Conservation (phyloP, 2,797 vertebrate genomes). For the Enteromius unitaeniatus region DNA sequence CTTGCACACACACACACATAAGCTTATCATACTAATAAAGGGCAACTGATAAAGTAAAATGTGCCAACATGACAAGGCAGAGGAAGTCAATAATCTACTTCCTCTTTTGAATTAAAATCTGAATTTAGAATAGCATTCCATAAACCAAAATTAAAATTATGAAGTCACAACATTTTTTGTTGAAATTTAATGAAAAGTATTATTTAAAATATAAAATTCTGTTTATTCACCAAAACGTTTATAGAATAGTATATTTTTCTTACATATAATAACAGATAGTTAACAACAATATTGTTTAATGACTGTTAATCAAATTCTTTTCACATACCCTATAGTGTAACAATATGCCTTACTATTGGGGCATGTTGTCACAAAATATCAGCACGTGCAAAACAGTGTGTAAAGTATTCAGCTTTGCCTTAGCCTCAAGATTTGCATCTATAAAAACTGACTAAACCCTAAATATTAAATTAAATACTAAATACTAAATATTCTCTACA, state of each 20-base stretch:
- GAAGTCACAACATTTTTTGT: background rate
- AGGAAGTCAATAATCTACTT: slow-evolving; percentile 21
- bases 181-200: background rate
- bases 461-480: too few relatives aligned
- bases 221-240: background rate
- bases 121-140: background rate
- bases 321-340: background rate
- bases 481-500: slow-evolving; percentile 1
- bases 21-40: slow-evolving; percentile 31
- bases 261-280: background rate
- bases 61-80: slow-evolving; percentile 17
- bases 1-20: slow-evolving; percentile 9
- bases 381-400: background rate
- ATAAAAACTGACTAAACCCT: background rate
- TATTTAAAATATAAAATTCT: background rate
- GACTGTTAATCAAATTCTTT: background rate
- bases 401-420: background rate
- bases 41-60: slow-evolving; percentile 31
- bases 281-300: background rate
- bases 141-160: background rate
- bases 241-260: background rate
- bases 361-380: slow-evolving; percentile 3
- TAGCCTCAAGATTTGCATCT: background rate
- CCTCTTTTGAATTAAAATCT: background rate
- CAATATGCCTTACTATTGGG: too few relatives aligned